These are phyloP conservation scores for Aphis gossypii DNA, from an alignment of 1,140 invertebrate genomes.

Conservation along the genomic window DNA sequence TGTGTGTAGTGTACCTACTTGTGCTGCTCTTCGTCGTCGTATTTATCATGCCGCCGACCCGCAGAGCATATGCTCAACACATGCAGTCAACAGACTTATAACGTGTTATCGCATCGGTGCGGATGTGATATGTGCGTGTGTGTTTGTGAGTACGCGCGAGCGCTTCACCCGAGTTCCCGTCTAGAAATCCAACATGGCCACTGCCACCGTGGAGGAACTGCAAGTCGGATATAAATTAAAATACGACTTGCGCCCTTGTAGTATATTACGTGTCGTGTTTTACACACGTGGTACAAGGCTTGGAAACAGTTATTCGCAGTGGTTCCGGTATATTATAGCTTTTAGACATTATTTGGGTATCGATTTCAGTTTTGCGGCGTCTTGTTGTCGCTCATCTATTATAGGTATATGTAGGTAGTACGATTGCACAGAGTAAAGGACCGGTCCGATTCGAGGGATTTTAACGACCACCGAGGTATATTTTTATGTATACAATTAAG, in stretches of 20 bases:
- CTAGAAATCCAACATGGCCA: slow-evolving; percentile 48
- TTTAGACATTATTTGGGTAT: not conserved
- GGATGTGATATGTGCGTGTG: not conserved
- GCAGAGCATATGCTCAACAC: slow-evolving; percentile 35
- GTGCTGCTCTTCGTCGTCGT: not conserved
- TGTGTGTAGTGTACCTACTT: not conserved
- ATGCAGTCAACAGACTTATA: slow-evolving; percentile 43
- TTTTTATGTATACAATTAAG: not conserved
- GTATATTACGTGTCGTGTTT: not conserved
- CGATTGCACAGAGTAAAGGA: too few relatives aligned
- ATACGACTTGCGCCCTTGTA: not conserved
- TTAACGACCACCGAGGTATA: not conserved
- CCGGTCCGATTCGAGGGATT: not conserved
- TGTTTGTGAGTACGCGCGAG: not conserved
- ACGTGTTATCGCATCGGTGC: slow-evolving; percentile 34
- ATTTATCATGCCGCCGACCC: not conserved
- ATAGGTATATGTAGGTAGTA: too few relatives aligned
- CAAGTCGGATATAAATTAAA: not conserved
- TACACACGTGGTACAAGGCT: not conserved
- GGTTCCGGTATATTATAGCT: not conserved
- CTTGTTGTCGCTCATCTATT: not conserved
- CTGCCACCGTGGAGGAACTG: not conserved
- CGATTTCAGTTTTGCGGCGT: not conserved
- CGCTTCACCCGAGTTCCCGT: not conserved
- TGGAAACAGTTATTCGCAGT: not conserved